Conservation (phyloP, 2,113 vertebrate genomes). For the Microcebus ravelobensis region DNA sequence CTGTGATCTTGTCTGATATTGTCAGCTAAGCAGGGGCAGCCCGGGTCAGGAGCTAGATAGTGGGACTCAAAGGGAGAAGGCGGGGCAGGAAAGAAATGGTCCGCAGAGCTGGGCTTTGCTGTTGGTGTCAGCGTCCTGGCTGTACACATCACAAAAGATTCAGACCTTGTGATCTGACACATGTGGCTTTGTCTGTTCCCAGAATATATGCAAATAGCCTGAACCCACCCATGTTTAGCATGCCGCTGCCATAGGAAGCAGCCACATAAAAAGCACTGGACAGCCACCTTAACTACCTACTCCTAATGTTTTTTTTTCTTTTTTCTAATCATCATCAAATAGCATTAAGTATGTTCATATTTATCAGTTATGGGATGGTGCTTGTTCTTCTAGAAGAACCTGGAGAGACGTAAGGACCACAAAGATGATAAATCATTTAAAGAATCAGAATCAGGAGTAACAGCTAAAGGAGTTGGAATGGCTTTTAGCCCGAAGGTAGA, state of each 20-base stretch:
- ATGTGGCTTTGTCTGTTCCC: slow-evolving; percentile 63
- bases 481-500: slow-evolving; percentile 50
- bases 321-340: slow-evolving; percentile 30
- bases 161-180: slow-evolving; percentile 73
- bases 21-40: slow-evolving; percentile 78
- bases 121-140: slow-evolving; percentile 47
- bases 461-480: slow-evolving; percentile 40
- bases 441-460: slow-evolving; percentile 58
- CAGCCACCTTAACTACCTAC: not conserved
- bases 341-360: slow-evolving; percentile 33
- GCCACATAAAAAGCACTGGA: slow-evolving; percentile 32
- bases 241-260: slow-evolving; percentile 7
- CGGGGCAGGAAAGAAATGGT: slow-evolving; percentile 36
- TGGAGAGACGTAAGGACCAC: not conserved
- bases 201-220: slow-evolving; percentile 67
- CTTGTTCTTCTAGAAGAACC: slow-evolving; percentile 45
- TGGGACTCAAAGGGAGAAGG: slow-evolving; percentile 77
- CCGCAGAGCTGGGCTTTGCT: slow-evolving; percentile 64
- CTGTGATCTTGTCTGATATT: slow-evolving; percentile 82
- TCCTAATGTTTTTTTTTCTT: not conserved
- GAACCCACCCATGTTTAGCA: slow-evolving; percentile 20
- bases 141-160: slow-evolving; percentile 68
- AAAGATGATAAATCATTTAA: slow-evolving; percentile 48
- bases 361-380: not conserved
- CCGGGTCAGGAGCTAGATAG: slow-evolving; percentile 71